Evolutionary conservation across 92 coral and sea anemone genomes (phyloP).

Genomic region (Epizoanthus scotinus): DNA sequence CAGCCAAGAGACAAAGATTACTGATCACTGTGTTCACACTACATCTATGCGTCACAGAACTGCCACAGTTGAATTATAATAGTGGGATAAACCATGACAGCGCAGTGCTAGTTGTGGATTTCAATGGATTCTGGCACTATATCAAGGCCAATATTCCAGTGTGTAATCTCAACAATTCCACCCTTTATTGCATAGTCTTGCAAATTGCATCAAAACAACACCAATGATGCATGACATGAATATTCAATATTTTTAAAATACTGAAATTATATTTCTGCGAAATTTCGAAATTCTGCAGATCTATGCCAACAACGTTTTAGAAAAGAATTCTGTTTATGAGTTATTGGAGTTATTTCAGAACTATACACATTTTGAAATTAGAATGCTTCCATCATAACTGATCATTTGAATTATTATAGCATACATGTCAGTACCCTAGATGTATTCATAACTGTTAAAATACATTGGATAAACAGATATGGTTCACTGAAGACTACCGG

Average conservation of each 20-base stretch:
- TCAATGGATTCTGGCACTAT: not conserved
- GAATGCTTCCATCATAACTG: too few relatives aligned
- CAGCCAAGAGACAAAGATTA: not conserved
- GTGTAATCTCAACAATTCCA: not conserved
- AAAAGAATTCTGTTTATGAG: not conserved
- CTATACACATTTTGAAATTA: not conserved
- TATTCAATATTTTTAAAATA: not conserved
- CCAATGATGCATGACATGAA: slow-evolving; percentile 1
- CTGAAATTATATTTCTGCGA: not conserved
- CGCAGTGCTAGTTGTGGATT: not conserved
- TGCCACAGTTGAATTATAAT: not conserved
- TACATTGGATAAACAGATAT: not conserved
- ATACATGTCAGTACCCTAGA: too few relatives aligned
- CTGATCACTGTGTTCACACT: not conserved
- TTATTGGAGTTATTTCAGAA: not conserved
- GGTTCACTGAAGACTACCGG: not conserved
- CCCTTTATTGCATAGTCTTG: slow-evolving; percentile 1
- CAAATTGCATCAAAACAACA: slow-evolving; percentile 2
- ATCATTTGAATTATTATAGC: too few relatives aligned
- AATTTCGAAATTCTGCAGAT: not conserved
- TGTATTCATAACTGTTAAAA: not conserved
- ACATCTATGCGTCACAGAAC: not conserved
- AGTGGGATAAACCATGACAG: not conserved
- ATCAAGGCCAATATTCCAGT: not conserved
- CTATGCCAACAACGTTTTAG: not conserved